A percentile compares a stretch with the other conserved stretches of the same genome.
These are phyloP conservation scores for Hylaeus anthracinus DNA, from an alignment of 1,140 invertebrate species.

Conservation along the genomic window DNA sequence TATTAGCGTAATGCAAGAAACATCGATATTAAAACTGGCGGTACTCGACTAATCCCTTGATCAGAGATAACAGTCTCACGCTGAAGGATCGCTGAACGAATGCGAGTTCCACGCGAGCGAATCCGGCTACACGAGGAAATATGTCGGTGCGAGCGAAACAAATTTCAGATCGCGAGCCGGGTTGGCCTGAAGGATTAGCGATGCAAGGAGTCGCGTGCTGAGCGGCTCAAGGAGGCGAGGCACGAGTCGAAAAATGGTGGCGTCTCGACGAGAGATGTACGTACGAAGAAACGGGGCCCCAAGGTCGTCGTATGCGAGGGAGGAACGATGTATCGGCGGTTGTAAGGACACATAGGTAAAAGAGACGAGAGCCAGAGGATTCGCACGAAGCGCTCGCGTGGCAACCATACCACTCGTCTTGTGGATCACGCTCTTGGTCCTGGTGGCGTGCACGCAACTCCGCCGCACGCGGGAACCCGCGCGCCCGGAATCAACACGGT, in stretches of 20 bases:
- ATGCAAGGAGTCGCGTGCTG: constrained; percentile 32
- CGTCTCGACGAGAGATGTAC: constrained; percentile 4
- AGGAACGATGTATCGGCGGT: constrained; percentile 21
- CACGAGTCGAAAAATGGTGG: constrained; percentile 38
- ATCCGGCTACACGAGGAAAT: too few species aligned
- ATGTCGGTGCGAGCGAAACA: not conserved
- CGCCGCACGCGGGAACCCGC: constrained; percentile 39
- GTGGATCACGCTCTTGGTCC: constrained; percentile 58
- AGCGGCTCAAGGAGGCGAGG: constrained; percentile 12
- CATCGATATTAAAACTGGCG: too few species aligned
- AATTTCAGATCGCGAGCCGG: constrained; percentile 2
- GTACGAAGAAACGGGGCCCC: constrained; percentile 23
- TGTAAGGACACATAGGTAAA: constrained; percentile 57
- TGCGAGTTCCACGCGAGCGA: too few species aligned
- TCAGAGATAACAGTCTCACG: too few species aligned
- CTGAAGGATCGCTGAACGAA: too few species aligned
- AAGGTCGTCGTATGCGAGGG: constrained; percentile 51
- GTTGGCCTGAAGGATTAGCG: not conserved
- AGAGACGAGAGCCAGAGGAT: constrained; percentile 54
- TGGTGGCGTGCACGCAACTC: constrained; percentile 54
- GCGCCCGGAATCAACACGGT: constrained; percentile 19
- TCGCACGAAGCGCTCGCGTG: constrained; percentile 74
- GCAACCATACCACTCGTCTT: constrained; percentile 57
- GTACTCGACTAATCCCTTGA: too few species aligned
- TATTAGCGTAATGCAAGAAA: too few species aligned